Evolutionary conservation across 2,797 vertebrate species (phyloP).

Genomic region (Tadarida brasiliensis): DNA sequence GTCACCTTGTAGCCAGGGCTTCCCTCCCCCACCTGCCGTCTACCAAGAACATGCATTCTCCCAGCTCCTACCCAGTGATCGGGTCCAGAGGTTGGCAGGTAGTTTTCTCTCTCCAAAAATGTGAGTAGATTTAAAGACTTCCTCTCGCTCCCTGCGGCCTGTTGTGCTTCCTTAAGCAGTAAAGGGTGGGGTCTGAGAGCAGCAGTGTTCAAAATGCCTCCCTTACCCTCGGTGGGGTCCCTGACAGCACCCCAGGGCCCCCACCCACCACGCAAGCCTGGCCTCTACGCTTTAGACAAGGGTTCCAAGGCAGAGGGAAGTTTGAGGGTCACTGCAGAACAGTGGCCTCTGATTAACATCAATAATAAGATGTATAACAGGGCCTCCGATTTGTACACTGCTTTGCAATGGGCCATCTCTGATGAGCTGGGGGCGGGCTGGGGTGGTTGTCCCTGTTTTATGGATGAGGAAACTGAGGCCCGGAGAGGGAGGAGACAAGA

Average conservation of each 20-base stretch:
- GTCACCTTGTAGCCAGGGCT: not conserved
- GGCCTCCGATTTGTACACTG: not conserved
- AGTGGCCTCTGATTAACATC: not conserved
- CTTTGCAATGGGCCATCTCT: not conserved
- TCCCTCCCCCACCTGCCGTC: too few species aligned
- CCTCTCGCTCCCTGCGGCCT: not conserved
- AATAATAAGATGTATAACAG: rapidly evolving
- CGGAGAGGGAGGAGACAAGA: not conserved
- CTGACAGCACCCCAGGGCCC: not conserved
- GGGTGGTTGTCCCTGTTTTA: not conserved
- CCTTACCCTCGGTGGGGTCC: rapidly evolving
- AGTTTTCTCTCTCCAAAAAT: not conserved
- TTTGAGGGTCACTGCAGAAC: not conserved
- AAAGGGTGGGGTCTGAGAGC: not conserved
- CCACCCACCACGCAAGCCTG: too few species aligned
- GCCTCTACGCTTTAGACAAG: not conserved
- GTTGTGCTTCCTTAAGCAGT: not conserved
- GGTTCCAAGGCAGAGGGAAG: not conserved
- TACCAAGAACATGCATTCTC: not conserved
- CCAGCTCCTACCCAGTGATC: not conserved
- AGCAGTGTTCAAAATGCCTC: not conserved
- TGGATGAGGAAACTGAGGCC: not conserved
- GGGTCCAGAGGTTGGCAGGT: not conserved
- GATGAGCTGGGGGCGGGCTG: not conserved
- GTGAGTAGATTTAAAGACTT: not conserved